A percentile compares a stretch with the other conserved stretches of the same genome.
Conservation (phyloP, 2,113 vertebrate genomes). For the Xiphorhynchus elegans region DNA sequence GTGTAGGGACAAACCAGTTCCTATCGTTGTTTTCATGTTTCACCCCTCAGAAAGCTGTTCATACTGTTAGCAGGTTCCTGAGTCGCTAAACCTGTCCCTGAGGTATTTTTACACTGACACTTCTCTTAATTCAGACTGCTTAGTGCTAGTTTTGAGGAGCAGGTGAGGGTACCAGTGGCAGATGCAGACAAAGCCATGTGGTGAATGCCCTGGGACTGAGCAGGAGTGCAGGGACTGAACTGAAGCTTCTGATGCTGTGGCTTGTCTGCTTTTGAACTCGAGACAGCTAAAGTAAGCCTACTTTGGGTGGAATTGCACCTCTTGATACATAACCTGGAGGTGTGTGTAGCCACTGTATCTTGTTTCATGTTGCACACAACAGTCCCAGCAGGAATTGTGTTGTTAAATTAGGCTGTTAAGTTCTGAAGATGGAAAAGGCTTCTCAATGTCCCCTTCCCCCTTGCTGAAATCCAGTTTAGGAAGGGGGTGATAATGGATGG, state of each 20-base stretch:
- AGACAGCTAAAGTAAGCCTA: background rate
- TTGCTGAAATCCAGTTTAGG: background rate
- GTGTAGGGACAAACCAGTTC: background rate
- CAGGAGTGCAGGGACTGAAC: background rate
- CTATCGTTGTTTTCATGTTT: background rate
- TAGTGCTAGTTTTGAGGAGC: background rate
- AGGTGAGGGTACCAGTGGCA: background rate
- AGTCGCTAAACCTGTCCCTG: background rate
- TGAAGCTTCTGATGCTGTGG: background rate
- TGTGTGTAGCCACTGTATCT: background rate
- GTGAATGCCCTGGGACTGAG: background rate
- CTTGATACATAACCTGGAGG: background rate
- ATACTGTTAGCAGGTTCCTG: rapidly evolving
- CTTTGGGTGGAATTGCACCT: background rate
- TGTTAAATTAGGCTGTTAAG: background rate
- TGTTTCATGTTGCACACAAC: background rate
- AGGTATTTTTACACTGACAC: background rate
- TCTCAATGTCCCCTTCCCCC: background rate
- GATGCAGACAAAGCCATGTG: background rate
- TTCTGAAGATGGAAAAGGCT: background rate
- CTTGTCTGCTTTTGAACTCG: background rate
- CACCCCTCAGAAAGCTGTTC: background rate
- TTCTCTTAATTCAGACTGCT: background rate
- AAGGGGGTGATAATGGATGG: background rate
- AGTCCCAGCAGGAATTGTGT: background rate